Evolutionary conservation across 2,113 vertebrate species (phyloP).

Genomic region (Halcyon senegalensis): DNA sequence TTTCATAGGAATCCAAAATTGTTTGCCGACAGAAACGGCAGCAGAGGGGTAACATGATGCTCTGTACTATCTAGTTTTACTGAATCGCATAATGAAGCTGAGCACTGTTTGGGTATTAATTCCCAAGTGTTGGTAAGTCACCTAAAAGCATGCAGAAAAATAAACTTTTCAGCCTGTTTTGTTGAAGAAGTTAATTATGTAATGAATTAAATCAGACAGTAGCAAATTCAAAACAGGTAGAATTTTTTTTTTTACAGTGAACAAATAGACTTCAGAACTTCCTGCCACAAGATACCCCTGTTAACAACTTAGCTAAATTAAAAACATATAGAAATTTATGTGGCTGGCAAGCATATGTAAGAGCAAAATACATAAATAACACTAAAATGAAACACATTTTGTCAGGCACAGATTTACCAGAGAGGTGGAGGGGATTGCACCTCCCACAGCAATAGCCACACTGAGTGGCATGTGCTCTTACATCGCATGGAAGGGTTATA

Average conservation of each 20-base stretch:
- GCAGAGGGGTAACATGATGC: neutral
- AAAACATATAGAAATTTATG: neutral
- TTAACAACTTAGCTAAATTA: neutral
- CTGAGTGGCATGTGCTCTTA: neutral
- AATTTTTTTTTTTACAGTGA: neutral
- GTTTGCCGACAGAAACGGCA: neutral
- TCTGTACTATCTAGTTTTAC: neutral
- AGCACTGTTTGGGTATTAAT: neutral
- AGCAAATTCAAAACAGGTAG: slow-evolving; percentile 23
- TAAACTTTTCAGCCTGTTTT: slow-evolving; percentile 5
- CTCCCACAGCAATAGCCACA: neutral
- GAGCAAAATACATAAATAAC: neutral
- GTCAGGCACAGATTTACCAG: neutral
- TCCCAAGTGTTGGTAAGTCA: neutral
- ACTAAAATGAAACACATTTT: neutral
- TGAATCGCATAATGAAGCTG: neutral
- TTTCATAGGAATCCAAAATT: neutral
- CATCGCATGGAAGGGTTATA: neutral
- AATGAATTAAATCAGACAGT: slow-evolving; percentile 46
- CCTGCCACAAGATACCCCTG: neutral
- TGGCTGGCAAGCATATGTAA: neutral
- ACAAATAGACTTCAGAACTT: neutral
- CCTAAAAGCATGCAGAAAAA: neutral
- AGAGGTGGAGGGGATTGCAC: neutral
- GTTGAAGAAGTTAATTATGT: neutral